Evolutionary conservation across 2,888 invertebrate genomes (phyloP).

Genomic region (Hylaea fasciaria): DNA sequence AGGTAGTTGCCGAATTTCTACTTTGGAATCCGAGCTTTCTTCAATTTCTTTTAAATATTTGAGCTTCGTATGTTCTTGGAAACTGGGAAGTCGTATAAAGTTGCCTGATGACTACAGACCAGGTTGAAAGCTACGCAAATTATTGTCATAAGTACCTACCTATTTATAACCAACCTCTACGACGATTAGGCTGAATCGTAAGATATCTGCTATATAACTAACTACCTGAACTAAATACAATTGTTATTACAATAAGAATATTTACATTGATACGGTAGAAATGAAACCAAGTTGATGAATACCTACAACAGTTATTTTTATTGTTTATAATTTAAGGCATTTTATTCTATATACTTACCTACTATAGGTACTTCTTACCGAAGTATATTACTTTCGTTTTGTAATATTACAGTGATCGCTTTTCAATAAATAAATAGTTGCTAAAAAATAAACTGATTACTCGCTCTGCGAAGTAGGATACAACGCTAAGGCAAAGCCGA

Average conservation of each 20-base stretch:
- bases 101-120: background rate
- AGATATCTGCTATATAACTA: too few relatives aligned
- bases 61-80: constrained; percentile 24
- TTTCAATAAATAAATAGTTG: constrained; percentile 49
- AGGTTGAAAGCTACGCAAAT: background rate
- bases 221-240: too few relatives aligned
- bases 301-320: too few relatives aligned
- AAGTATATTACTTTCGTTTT: constrained; percentile 7
- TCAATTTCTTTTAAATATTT: constrained; percentile 20
- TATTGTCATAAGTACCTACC: background rate
- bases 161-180: too few relatives aligned
- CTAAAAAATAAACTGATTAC: constrained; percentile 42
- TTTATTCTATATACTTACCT: too few relatives aligned
- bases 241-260: too few relatives aligned
- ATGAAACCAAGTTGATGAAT: too few relatives aligned
- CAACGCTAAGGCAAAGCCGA: constrained; percentile 27
- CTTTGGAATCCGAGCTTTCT: constrained; percentile 26
- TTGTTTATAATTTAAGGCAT: too few relatives aligned
- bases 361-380: too few relatives aligned
- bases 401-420: constrained; percentile 7
- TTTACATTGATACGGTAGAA: too few relatives aligned
- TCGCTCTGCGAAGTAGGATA: constrained; percentile 28
- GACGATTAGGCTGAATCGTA: too few relatives aligned
- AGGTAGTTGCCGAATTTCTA: constrained; percentile 31
- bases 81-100: constrained; percentile 28